These are phyloP conservation scores for Crossaster papposus DNA, from an alignment of 53 echinoderm and acorn worm genomes.

Conservation along the genomic window DNA sequence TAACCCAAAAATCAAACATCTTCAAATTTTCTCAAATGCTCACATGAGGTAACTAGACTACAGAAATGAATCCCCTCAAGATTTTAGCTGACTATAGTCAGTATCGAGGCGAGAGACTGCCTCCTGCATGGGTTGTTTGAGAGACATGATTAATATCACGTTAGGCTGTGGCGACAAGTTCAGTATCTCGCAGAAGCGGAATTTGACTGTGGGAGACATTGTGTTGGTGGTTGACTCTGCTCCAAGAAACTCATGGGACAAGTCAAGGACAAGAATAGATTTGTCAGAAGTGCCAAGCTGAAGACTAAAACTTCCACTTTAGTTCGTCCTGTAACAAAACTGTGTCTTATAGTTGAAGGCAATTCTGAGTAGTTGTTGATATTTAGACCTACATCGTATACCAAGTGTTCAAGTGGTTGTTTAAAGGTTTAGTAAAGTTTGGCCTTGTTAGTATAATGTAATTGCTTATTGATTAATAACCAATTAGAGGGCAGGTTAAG, in stretches of 20 bases:
- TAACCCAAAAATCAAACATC: no score
- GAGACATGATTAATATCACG: conserved; percentile 34
- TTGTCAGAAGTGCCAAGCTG: conserved; percentile 54
- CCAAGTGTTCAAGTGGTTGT: neutral
- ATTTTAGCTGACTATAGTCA: no score
- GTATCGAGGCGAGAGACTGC: conserved; percentile 34
- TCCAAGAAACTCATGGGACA: conserved; percentile 56
- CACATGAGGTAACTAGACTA: no score
- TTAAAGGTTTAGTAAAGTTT: conserved; percentile 6
- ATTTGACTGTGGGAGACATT: conserved; percentile 47
- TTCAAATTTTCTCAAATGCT: no score
- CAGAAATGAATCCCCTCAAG: no score
- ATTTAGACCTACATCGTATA: neutral
- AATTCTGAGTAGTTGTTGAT: neutral
- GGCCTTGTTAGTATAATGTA: neutral
- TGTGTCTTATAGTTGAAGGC: conserved; percentile 43
- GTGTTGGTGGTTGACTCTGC: conserved; percentile 51
- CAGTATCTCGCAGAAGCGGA: conserved; percentile 62
- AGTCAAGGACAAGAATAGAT: conserved; percentile 38
- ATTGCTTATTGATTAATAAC: conserved; percentile 17
- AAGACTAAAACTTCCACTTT: conserved; percentile 56
- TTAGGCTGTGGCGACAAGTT: conserved; percentile 50
- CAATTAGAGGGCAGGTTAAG: conserved; percentile 13
- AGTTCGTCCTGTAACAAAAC: conserved; percentile 55
- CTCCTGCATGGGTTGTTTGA: conserved; percentile 47